Conservation (phyloP, 2,888 invertebrate genomes). For the Sylvicola fuscatus region DNA sequence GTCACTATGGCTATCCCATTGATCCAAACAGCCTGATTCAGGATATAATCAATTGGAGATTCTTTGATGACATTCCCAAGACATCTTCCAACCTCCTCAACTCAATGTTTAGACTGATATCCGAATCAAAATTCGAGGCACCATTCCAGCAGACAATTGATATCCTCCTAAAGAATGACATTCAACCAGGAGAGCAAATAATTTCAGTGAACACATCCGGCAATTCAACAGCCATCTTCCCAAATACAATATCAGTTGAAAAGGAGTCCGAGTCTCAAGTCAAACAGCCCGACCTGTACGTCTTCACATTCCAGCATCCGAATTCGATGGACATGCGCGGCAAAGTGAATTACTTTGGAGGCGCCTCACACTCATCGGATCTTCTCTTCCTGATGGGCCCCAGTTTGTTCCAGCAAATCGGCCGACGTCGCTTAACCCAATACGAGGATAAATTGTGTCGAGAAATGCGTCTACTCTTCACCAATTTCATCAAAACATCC, state of each 20-base stretch:
- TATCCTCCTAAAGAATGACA: conserved; percentile 6
- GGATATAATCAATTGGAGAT: conserved; percentile 21
- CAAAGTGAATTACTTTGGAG: conserved; percentile 24
- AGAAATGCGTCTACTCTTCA: conserved; percentile 28
- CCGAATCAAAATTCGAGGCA: conserved; percentile 21
- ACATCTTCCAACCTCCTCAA: conserved; percentile 14
- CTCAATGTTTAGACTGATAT: conserved; percentile 20
- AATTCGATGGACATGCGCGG: conserved; percentile 25
- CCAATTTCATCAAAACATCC: conserved; percentile 31
- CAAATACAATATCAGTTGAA: conserved; percentile 2
- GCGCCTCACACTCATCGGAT: conserved; percentile 45
- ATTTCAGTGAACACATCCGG: too few species aligned
- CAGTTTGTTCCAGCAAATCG: conserved; percentile 40
- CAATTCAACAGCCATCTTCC: too few species aligned
- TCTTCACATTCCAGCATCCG: conserved; percentile 20
- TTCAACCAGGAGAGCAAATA: too few species aligned
- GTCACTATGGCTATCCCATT: conserved; percentile 21
- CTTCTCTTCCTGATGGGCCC: conserved; percentile 44
- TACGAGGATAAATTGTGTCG: conserved; percentile 36
- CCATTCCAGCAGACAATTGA: conserved; percentile 19
- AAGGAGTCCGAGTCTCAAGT: conserved; percentile 1
- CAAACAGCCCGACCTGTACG: conserved; percentile 11
- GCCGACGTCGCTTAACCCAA: conserved; percentile 35
- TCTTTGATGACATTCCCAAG: conserved; percentile 15
- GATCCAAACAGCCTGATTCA: conserved; percentile 7